phyloP scores from a whole-genome alignment of 2,797 vertebrate genomes.

The Poeciliopsis paucimaculata region DNA sequence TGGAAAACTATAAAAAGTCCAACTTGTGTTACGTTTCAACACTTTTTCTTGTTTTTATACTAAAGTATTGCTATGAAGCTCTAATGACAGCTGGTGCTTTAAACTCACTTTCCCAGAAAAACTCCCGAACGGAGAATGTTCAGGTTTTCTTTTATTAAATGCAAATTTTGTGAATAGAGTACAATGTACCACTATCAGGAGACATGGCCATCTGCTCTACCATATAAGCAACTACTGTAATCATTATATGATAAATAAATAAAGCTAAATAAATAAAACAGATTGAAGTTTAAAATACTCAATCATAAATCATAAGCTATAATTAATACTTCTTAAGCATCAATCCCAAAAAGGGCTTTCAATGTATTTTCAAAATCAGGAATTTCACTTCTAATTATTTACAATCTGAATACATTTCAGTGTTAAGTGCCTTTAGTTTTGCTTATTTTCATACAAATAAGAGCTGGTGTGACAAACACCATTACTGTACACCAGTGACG shows the following conservation, averaged over 20 bases:
- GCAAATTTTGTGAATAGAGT: not conserved
- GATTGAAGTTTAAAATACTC: not conserved
- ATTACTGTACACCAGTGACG: not conserved
- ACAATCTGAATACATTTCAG: not conserved
- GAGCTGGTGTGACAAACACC: not conserved
- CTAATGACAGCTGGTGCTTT: not conserved
- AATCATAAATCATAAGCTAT: not conserved
- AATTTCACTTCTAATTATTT: not conserved
- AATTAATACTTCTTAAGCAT: not conserved
- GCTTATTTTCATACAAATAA: not conserved
- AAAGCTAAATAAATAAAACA: not conserved
- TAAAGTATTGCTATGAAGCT: not conserved
- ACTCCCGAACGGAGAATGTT: not conserved
- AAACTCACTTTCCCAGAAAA: not conserved
- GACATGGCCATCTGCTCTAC: not conserved
- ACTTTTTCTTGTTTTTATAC: not conserved
- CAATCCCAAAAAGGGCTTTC: not conserved
- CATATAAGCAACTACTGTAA: too few relatives aligned
- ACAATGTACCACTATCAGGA: not conserved
- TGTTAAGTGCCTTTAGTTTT: not conserved
- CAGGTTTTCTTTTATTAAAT: not conserved
- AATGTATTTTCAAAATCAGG: not conserved
- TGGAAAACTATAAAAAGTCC: not conserved
- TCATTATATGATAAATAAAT: too few relatives aligned
- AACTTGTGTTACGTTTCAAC: not conserved